Base-by-base conservation (phyloP, 2,888 invertebrate species). In the Mesorhabditis belari region DNA sequence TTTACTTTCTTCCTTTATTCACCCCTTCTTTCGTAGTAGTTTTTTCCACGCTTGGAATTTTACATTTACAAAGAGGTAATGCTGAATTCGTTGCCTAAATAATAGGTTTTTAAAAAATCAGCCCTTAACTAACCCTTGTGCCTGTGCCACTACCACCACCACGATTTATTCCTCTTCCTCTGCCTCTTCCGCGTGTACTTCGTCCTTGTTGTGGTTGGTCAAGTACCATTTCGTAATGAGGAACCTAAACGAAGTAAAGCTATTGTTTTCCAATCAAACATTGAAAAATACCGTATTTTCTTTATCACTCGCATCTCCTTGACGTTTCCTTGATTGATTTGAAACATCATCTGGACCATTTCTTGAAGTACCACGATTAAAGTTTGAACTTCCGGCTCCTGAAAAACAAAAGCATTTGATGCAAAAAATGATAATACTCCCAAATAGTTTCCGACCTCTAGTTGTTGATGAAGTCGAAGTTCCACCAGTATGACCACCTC, bases 11-110 rank as follows among this genome's bases (percentile, higher is more conserved):
- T 3, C 75, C 75, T 56, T 73, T 75, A 57, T 75, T 75, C n/a
- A 70, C 63, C 6, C 75, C 75, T 21, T 75, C 75, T 62, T 75
- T 75, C 27, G 62, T 59, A 3, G 71, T 71, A 1, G 68, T 66
- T 54, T 64, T 62, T 25, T 64, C 54, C 3, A 67, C 62, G 12
- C 71, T 65, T 19, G 59, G 56, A 29, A 25, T 23, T 4, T 60
- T 29, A 51, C 72, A 72, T 4, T 50, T 23, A 51, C 72, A 72
- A 58, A 63, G 57, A 19, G 44, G 44, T n/a, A n/a, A n/a, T n/a
- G n/a, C n/a, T n/a, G n/a, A n/a, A n/a, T n/a, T n/a, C n/a, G n/a
- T n/a, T n/a, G n/a, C n/a, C n/a, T n/a, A n/a, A n/a, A n/a, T n/a
- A n/a, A n/a, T n/a, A n/a, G n/a, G n/a, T n/a, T n/a, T n/a, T n/a